Base-by-base conservation (phyloP, 2,797 vertebrate genomes). In the Semaprochilodus insignis region DNA sequence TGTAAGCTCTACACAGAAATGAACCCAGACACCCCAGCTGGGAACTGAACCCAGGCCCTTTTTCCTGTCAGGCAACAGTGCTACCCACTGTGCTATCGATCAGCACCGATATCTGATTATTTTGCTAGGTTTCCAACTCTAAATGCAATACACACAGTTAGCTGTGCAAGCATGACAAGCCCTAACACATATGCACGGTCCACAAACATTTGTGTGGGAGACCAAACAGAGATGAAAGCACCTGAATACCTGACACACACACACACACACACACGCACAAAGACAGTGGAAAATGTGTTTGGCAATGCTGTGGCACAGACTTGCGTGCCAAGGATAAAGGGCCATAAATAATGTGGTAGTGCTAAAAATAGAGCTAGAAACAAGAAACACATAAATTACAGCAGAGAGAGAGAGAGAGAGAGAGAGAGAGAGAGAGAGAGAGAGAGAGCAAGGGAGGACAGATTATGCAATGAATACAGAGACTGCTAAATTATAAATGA, bases 401-500 rank as follows among this genome's bases (percentile, higher is more conserved):
- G 80, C 83, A 81, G 44, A 48, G 44, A 48, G 10, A 13, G 44
- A 48, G 44, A 48, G 44, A 11, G 44, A 48, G 44, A 48, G 44
- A 6, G 8, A 44, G 40, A 10, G 40, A 44, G 8, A 44, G 40
- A 44, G 40, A 44, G 8, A 44, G 40, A 44, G 44, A 5, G 27
- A 11, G 27, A 74, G 77, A 78, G 84, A 89, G 87, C 23, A 15
- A 81, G 79, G 81, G 83, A 84, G 88, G 86, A 85, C 51, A 76
- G 81, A 78, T 78, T 72, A 78, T 23, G 57, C 81, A 83, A 83
- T 80, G 82, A 86, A 73, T 83, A 82, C 87, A 91, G 79, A 85
- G 81, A 70, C 73, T 77, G 72, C 69, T 92, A 85, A 91, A 92
- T 93, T 89, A 93, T 93, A 83, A 87, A 93, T 90, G 89, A 92